Conservation (phyloP, 2,888 invertebrate genomes). For the Dorcus parallelipipedus region DNA sequence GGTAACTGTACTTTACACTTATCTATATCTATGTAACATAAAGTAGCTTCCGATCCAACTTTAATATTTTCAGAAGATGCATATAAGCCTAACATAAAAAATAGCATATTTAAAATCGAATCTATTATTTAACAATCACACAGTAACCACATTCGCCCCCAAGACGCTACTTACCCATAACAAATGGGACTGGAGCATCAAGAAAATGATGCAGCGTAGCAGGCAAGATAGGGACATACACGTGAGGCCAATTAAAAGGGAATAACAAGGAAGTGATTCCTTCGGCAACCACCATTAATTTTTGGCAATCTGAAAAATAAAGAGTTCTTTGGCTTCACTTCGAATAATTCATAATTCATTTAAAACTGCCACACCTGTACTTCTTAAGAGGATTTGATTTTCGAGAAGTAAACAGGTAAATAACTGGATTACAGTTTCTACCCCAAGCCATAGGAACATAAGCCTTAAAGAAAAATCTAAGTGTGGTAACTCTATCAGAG, state of each 20-base stretch:
- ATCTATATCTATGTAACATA: conserved; percentile 96
- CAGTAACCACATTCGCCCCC: not conserved
- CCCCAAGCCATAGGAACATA: conserved; percentile 84
- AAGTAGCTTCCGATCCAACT: conserved; percentile 76
- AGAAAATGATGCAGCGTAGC: conserved; percentile 92
- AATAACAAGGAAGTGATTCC: conserved; percentile 85
- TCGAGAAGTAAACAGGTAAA: conserved; percentile 94
- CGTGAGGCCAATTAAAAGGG: conserved; percentile 98
- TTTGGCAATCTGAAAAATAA: conserved; percentile 75
- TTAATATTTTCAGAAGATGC: conserved; percentile 61
- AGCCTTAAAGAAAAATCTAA: conserved; percentile 89
- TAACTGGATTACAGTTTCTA: conserved; percentile 88
- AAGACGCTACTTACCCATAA: conserved; percentile 73
- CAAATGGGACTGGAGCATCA: conserved; percentile 98
- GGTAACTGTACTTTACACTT: conserved; percentile 88
- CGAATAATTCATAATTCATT: not conserved
- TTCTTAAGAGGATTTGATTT: conserved; percentile 92
- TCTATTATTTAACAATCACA: not conserved
- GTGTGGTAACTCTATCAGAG: conserved; percentile 83
- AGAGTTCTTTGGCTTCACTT: not conserved
- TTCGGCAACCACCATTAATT: conserved; percentile 95
- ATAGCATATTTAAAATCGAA: conserved; percentile 1
- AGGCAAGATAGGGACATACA: conserved; percentile 97
- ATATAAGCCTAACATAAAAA: conserved; percentile 54
- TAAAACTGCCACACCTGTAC: conserved; percentile 63